These are phyloP conservation scores for Acanthurus leucopareius DNA, from an alignment of 2,797 vertebrate species.

Conservation along the genomic window DNA sequence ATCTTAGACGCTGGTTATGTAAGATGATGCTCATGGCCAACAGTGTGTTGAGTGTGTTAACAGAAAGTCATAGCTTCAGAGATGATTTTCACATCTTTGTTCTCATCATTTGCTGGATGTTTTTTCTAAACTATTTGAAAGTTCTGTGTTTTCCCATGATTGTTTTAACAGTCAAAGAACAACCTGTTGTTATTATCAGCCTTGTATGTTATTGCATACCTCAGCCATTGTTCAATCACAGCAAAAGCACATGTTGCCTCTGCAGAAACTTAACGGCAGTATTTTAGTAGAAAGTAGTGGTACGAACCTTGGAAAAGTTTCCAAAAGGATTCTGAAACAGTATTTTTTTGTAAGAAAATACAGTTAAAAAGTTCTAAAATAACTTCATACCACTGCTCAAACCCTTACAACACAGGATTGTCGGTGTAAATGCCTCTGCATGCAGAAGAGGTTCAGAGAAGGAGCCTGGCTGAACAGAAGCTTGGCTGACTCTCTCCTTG, in stretches of 20 bases:
- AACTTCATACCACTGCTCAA: neutral
- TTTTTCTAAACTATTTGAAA: slow-evolving; percentile 12
- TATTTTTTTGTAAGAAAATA: neutral
- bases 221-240: no score
- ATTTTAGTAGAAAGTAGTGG: no score
- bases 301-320: no score
- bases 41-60: slow-evolving; percentile 4
- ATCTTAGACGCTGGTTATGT: no score
- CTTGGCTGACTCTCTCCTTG: slow-evolving; percentile 42
- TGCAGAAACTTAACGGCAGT: no score
- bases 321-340: neutral
- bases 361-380: slow-evolving; percentile 20
- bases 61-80: neutral
- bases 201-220: neutral
- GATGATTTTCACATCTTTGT: slow-evolving; percentile 11
- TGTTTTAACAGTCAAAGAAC: slow-evolving; percentile 28
- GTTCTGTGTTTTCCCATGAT: slow-evolving; percentile 14
- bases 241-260: slow-evolving; percentile 3
- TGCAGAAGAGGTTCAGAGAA: slow-evolving; percentile 15
- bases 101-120: slow-evolving; percentile 2
- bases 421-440: slow-evolving; percentile 1
- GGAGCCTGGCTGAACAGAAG: slow-evolving; percentile 47
- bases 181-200: neutral
- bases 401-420: slow-evolving; percentile 11
- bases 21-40: no score